A percentile compares a stretch with the other conserved stretches of the same genome.
Evolutionary conservation across 2,797 vertebrate species (phyloP).

Genomic region (Arrhamphus sclerolepis): DNA sequence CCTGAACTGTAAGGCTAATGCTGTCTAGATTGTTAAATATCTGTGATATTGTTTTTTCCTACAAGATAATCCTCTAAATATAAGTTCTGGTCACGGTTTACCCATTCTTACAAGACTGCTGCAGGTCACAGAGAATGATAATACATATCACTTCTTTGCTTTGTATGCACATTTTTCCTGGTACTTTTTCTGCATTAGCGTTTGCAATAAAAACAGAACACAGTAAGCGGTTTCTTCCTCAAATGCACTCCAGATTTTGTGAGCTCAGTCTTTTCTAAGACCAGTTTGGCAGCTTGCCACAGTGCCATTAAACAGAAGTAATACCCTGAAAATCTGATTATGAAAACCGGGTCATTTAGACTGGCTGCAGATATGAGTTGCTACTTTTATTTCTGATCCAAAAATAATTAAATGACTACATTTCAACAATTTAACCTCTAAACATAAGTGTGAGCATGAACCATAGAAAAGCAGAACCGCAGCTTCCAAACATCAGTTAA

Average conservation of each 20-base stretch:
- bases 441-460: background rate
- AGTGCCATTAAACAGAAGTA: background rate
- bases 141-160: slow-evolving; percentile 22
- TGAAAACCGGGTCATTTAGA: background rate
- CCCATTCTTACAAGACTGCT: slow-evolving; percentile 8
- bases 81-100: slow-evolving; percentile 21
- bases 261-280: background rate
- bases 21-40: background rate
- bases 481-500: background rate
- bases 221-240: slow-evolving; percentile 6
- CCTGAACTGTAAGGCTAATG: too few species aligned
- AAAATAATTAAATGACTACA: background rate
- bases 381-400: background rate
- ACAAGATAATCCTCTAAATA: background rate
- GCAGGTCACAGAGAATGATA: slow-evolving; percentile 36
- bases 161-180: slow-evolving; percentile 20
- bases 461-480: too few species aligned
- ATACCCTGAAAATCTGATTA: slow-evolving; percentile 12
- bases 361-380: slow-evolving; percentile 8
- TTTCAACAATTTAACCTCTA: background rate
- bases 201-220: slow-evolving; percentile 17
- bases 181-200: slow-evolving; percentile 17
- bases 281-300: background rate
- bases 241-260: slow-evolving; percentile 3
- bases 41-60: background rate